Evolutionary conservation across 2,888 invertebrate genomes (phyloP).

Genomic region (Dastarcus helophoroides): DNA sequence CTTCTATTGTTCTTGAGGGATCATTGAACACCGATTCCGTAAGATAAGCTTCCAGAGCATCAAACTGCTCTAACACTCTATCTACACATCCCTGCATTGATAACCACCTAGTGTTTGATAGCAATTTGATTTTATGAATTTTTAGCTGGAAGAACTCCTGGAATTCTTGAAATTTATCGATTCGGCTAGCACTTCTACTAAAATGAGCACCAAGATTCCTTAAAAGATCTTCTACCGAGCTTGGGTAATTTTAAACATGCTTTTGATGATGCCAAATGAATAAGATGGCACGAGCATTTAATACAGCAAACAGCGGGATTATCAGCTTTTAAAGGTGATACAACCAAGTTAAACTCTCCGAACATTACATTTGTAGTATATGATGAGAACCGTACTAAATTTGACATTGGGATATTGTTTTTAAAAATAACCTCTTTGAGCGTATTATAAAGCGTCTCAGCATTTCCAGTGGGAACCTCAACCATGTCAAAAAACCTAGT

Average conservation of each 20-base stretch:
- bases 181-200: neutral
- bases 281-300: conserved; percentile 3
- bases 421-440: too few relatives aligned
- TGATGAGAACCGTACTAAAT: too few relatives aligned
- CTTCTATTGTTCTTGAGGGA: too few relatives aligned
- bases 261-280: conserved; percentile 3
- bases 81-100: too few relatives aligned
- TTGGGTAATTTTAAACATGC: conserved; percentile 3
- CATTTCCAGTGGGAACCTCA: neutral
- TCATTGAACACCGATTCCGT: too few relatives aligned
- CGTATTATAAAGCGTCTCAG: too few relatives aligned
- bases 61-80: too few relatives aligned
- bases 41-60: too few relatives aligned
- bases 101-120: too few relatives aligned
- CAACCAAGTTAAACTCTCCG: neutral
- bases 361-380: neutral
- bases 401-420: too few relatives aligned
- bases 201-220: conserved; percentile 1
- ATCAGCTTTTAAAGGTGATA: neutral
- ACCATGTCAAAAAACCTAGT: conserved; percentile 1
- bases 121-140: conserved; percentile 13
- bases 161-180: neutral
- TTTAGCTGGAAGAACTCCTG: too few relatives aligned
- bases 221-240: conserved; percentile 2
- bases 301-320: conserved; percentile 1